These are phyloP conservation scores for Macquaria australasica DNA, from an alignment of 2,113 vertebrate species.

Conservation along the genomic window DNA sequence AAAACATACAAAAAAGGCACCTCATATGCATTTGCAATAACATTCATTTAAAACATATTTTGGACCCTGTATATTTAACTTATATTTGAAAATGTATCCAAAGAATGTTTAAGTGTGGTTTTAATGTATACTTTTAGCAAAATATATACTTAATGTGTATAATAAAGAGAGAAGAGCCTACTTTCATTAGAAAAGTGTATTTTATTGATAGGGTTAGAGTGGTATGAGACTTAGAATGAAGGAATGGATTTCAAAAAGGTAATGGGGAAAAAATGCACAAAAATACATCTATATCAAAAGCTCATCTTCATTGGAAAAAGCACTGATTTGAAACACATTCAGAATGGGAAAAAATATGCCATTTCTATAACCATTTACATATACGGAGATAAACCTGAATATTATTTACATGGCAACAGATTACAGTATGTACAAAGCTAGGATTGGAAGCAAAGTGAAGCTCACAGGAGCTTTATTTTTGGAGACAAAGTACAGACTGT, in stretches of 20 bases:
- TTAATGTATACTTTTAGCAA: background rate
- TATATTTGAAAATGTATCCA: background rate
- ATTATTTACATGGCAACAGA: slow-evolving; percentile 81
- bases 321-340: slow-evolving; percentile 70
- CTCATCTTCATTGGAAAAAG: slow-evolving; percentile 72
- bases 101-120: background rate
- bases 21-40: background rate
- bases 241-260: slow-evolving; percentile 49
- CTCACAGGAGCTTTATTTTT: slow-evolving; percentile 38
- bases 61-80: background rate
- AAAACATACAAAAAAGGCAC: background rate
- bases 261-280: slow-evolving; percentile 58
- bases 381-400: slow-evolving; percentile 69
- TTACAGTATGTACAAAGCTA: slow-evolving; percentile 79
- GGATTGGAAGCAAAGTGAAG: slow-evolving; percentile 54
- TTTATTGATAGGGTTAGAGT: slow-evolving; percentile 82
- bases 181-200: slow-evolving; percentile 78
- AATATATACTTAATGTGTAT: background rate
- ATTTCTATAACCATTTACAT: slow-evolving; percentile 83
- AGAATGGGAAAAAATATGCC: slow-evolving; percentile 36
- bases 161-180: background rate
- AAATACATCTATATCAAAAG: slow-evolving; percentile 65
- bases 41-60: background rate
- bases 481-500: slow-evolving; percentile 19
- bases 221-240: slow-evolving; percentile 69